These are phyloP conservation scores for Aphidius gifuensis DNA, from an alignment of 1,140 invertebrate species.

Conservation along the genomic window DNA sequence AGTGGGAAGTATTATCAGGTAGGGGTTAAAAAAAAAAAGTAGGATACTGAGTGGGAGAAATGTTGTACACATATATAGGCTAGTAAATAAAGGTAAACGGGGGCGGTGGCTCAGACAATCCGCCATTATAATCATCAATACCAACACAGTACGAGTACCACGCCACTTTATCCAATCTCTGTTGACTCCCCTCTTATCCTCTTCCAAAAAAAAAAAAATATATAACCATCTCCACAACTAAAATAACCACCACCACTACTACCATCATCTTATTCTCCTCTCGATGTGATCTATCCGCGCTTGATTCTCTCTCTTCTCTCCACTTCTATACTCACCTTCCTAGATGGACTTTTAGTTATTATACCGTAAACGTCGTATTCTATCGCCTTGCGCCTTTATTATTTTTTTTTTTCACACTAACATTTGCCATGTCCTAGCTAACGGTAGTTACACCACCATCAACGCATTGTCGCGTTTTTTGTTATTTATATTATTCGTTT, in stretches of 20 bases:
- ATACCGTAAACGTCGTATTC: no score
- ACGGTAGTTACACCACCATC: no score
- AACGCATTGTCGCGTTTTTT: constrained; percentile 29
- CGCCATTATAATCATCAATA: constrained; percentile 49
- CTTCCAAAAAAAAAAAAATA: constrained; percentile 22
- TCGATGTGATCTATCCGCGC: constrained; percentile 42
- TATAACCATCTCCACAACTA: constrained; percentile 45
- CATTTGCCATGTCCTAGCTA: no score
- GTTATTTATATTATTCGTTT: constrained; percentile 34
- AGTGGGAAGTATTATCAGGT: constrained; percentile 6
- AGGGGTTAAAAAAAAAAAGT: constrained; percentile 19
- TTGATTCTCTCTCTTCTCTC: constrained; percentile 9
- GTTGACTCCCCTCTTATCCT: constrained; percentile 33
- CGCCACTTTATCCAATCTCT: not conserved
- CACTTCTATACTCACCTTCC: constrained; percentile 23
- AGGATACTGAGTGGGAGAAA: not conserved
- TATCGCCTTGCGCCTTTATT: no score
- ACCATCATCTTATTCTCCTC: constrained; percentile 10
- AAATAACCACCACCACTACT: constrained; percentile 7
- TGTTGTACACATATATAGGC: not conserved
- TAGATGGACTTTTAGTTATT: constrained; percentile 23
- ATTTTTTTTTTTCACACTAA: no score
- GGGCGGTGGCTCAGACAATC: constrained; percentile 49
- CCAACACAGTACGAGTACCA: no score
- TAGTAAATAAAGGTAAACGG: constrained; percentile 35